Conservation (phyloP, 1,140 invertebrate genomes). For the Drosophila truncata region DNA sequence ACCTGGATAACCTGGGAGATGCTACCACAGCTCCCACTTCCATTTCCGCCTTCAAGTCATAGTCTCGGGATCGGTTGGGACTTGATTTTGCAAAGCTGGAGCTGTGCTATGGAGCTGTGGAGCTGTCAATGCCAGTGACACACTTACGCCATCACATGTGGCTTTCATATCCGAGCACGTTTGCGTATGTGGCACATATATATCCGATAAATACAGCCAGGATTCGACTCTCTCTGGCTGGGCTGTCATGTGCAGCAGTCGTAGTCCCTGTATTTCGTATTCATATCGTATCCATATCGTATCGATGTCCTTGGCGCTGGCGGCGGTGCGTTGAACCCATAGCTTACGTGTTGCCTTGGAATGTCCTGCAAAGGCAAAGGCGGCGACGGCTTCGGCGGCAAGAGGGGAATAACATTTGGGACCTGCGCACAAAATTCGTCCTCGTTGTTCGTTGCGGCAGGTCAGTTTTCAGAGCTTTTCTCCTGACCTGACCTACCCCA, state of each 20-base stretch:
- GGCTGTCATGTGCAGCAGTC: conserved; percentile 57
- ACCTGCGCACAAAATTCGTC: conserved; percentile 60
- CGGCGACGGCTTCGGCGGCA: neutral
- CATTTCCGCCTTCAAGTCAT: conserved; percentile 9
- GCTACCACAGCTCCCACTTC: neutral
- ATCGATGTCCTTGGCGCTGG: conserved; percentile 77
- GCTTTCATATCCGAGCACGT: conserved; percentile 12
- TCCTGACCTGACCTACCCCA: conserved; percentile 64
- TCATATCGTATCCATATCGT: conserved; percentile 39
- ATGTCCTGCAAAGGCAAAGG: conserved; percentile 40
- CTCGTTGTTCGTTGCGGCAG: conserved; percentile 52
- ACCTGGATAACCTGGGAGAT: conserved; percentile 8
- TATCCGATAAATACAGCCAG: conserved; percentile 9
- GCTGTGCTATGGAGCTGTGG: conserved; percentile 1
- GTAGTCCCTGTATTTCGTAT: conserved; percentile 17
- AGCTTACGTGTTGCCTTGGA: conserved; percentile 75
- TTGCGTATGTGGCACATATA: conserved; percentile 13
- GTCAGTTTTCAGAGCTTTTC: conserved; percentile 58
- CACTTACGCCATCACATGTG: conserved; percentile 53
- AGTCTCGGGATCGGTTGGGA: neutral
- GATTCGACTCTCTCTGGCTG: conserved; percentile 19
- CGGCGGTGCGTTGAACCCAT: conserved; percentile 73
- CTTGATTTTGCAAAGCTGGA: neutral
- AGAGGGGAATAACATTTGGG: neutral
- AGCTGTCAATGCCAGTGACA: conserved; percentile 59